These are phyloP conservation scores for Calameuta idolon DNA, from an alignment of 2,888 invertebrate genomes.

Conservation along the genomic window DNA sequence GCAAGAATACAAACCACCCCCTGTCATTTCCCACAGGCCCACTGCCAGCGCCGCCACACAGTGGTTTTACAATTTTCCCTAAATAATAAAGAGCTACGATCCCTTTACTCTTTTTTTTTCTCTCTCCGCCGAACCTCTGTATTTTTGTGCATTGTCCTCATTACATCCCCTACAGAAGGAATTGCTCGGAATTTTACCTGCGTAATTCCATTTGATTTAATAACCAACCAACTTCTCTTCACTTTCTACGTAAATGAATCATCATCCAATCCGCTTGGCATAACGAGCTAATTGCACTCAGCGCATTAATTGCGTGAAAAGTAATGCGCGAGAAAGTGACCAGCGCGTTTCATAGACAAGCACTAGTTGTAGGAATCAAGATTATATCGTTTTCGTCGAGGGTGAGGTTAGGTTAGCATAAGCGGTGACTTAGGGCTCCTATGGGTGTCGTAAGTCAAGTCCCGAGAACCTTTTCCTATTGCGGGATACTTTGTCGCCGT, in stretches of 20 bases:
- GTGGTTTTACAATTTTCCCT: conserved; percentile 47
- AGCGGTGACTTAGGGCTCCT: conserved; percentile 65
- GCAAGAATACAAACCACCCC: conserved; percentile 25
- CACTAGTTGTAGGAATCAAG: conserved; percentile 27
- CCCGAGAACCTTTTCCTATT: conserved; percentile 52
- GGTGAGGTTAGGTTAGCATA: conserved; percentile 57
- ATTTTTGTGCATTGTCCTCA: not conserved
- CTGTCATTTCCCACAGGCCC: conserved; percentile 44
- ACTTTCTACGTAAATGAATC: not conserved
- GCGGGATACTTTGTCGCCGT: conserved; percentile 64
- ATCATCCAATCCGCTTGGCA: not conserved
- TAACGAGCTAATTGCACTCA: not conserved
- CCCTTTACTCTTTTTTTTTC: conserved; percentile 10
- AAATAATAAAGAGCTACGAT: conserved; percentile 52
- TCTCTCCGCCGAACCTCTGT: not conserved
- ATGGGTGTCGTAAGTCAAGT: conserved; percentile 62
- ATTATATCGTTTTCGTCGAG: conserved; percentile 53
- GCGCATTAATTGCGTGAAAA: not conserved
- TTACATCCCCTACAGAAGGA: not conserved
- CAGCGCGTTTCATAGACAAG: not conserved
- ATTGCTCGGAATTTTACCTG: not conserved
- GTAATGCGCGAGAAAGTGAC: not conserved
- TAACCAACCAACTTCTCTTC: not conserved
- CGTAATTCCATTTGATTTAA: not conserved
- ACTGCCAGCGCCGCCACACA: conserved; percentile 19